Evolutionary conservation across 2,797 vertebrate genomes (phyloP).

Genomic region (Clarias laeviceps): DNA sequence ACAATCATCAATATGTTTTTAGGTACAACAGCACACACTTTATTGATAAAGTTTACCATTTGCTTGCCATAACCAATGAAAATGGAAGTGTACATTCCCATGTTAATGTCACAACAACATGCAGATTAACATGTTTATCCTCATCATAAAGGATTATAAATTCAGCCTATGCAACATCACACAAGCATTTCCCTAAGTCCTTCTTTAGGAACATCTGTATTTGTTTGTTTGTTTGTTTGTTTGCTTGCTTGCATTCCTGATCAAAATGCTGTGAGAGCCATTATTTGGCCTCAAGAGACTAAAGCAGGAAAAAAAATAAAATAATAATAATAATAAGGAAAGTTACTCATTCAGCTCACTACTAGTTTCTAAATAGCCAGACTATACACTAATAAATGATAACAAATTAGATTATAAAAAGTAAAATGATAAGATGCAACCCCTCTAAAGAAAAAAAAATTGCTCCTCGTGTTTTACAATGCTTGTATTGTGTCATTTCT

Average conservation of each 20-base stretch:
- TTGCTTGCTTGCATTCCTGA: background rate
- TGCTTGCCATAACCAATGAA: too few species aligned
- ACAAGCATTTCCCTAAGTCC: conserved; percentile 20
- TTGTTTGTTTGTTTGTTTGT: background rate
- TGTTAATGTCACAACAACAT: too few species aligned
- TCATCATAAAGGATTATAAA: conserved; percentile 32
- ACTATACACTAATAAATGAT: background rate
- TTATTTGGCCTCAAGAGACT: conserved; percentile 13
- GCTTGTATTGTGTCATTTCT: conserved; percentile 4
- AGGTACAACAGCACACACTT: too few species aligned
- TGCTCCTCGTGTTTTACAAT: background rate
- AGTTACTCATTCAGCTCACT: background rate
- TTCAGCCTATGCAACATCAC: conserved; percentile 31
- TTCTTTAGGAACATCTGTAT: conserved; percentile 20
- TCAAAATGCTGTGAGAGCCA: conserved; percentile 29
- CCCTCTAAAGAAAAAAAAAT: background rate
- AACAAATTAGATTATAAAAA: conserved; percentile 2
- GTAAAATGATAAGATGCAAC: background rate
- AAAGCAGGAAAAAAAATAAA: background rate
- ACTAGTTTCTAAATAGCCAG: background rate
- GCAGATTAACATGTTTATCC: too few species aligned
- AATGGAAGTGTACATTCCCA: too few species aligned
- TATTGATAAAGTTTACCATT: too few species aligned
- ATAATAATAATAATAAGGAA: too few species aligned
- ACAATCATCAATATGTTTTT: too few species aligned